Evolutionary conservation across 1,140 invertebrate genomes (phyloP).

Genomic region (Drosophila azteca): DNA sequence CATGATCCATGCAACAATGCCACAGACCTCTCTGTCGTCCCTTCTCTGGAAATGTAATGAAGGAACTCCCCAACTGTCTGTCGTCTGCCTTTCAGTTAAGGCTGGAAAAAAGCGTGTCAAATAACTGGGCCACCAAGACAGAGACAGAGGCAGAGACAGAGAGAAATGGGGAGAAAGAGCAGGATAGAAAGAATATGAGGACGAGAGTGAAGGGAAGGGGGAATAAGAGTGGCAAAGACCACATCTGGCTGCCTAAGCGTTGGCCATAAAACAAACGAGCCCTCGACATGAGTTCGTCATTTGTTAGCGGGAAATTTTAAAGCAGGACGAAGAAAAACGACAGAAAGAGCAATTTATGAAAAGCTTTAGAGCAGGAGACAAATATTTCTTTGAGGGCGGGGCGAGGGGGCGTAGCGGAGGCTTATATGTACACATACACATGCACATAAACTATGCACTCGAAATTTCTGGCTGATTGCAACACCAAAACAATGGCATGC

Average conservation of each 20-base stretch:
- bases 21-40: neutral
- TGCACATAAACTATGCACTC: constrained; percentile 45
- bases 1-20: constrained; percentile 5
- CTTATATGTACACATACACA: neutral
- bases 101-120: constrained; percentile 72
- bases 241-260: constrained; percentile 70
- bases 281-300: constrained; percentile 76
- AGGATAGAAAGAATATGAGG: neutral
- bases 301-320: constrained; percentile 58
- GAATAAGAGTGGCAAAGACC: constrained; percentile 1
- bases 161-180: constrained; percentile 8
- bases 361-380: constrained; percentile 10
- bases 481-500: constrained; percentile 34
- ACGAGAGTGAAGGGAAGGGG: neutral
- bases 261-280: constrained; percentile 77
- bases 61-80: constrained; percentile 54
- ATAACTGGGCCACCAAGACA: constrained; percentile 61
- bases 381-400: constrained; percentile 11
- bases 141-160: constrained; percentile 3
- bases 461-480: constrained; percentile 62
- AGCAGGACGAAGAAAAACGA: constrained; percentile 10
- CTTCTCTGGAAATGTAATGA: constrained; percentile 53
- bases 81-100: constrained; percentile 30
- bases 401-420: neutral
- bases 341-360: constrained; percentile 19